Percentiles rank a stretch among this genome's conserved stretches.
Evolutionary conservation across 2,888 invertebrate species (phyloP).

Genomic region (Erebia palarica): DNA sequence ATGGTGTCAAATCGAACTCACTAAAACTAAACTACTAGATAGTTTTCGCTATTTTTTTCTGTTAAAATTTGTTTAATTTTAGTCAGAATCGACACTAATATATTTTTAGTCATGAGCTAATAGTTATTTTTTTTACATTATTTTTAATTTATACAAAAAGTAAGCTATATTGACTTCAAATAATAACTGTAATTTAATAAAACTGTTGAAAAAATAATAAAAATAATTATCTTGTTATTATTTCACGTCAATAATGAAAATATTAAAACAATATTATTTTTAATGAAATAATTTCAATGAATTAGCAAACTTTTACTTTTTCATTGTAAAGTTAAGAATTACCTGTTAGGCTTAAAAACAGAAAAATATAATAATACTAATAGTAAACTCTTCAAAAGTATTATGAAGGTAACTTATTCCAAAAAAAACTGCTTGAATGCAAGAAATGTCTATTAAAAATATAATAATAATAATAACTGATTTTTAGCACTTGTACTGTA

Average conservation of each 20-base stretch:
- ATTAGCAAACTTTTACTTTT: not conserved
- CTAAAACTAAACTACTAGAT: too few relatives aligned
- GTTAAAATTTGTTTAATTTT: not conserved
- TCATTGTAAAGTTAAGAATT: not conserved
- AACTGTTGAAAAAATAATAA: not conserved
- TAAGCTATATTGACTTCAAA: not conserved
- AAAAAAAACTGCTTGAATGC: not conserved
- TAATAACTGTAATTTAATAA: not conserved
- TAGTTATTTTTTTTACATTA: not conserved
- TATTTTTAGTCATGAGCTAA: conserved; percentile 5
- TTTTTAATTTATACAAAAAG: not conserved
- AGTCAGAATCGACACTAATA: not conserved
- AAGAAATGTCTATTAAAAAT: conserved; percentile 4
- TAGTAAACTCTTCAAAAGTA: conserved; percentile 4
- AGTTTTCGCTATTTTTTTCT: not conserved
- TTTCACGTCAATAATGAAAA: not conserved
- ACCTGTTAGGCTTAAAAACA: not conserved
- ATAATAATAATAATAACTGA: not conserved
- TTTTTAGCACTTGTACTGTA: conserved; percentile 10
- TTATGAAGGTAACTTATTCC: not conserved
- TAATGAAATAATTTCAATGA: not conserved
- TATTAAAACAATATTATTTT: not conserved
- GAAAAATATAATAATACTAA: not conserved
- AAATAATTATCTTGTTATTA: not conserved
- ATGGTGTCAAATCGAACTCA: too few relatives aligned